These are phyloP conservation scores for Cerastis leucographa DNA, from an alignment of 2,888 invertebrate species.

Conservation along the genomic window DNA sequence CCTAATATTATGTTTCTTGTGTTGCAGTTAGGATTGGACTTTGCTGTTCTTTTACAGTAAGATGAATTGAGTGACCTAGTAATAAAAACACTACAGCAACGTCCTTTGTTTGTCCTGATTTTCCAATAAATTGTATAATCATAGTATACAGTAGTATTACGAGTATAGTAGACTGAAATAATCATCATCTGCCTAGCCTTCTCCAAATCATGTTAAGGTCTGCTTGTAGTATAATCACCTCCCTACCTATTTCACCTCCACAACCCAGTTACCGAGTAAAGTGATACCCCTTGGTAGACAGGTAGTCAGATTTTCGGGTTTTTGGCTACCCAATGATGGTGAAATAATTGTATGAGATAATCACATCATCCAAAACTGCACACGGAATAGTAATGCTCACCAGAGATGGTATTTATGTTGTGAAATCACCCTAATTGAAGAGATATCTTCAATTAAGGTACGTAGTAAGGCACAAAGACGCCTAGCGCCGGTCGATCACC, in stretches of 20 bases:
- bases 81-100: background rate
- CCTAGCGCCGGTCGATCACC: constrained; percentile 25
- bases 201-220: background rate
- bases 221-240: background rate
- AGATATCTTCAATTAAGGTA: too few relatives aligned
- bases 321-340: background rate
- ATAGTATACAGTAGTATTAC: too few relatives aligned
- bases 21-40: constrained; percentile 36
- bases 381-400: background rate
- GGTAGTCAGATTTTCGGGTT: background rate
- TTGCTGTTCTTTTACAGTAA: constrained; percentile 14
- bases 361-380: background rate
- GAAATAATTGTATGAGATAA: background rate
- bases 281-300: background rate
- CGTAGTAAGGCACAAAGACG: constrained; percentile 25
- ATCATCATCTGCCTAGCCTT: background rate
- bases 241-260: background rate
- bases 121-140: background rate
- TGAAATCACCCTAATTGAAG: background rate
- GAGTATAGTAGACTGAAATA: too few relatives aligned
- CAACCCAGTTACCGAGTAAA: background rate
- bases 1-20: constrained; percentile 54
- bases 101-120: background rate
- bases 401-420: background rate
- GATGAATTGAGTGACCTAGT: background rate